A percentile compares a stretch with the other conserved stretches of the same genome.
These are phyloP conservation scores for Ageneiosus marmoratus DNA, from an alignment of 2,113 vertebrate species.

Conservation along the genomic window DNA sequence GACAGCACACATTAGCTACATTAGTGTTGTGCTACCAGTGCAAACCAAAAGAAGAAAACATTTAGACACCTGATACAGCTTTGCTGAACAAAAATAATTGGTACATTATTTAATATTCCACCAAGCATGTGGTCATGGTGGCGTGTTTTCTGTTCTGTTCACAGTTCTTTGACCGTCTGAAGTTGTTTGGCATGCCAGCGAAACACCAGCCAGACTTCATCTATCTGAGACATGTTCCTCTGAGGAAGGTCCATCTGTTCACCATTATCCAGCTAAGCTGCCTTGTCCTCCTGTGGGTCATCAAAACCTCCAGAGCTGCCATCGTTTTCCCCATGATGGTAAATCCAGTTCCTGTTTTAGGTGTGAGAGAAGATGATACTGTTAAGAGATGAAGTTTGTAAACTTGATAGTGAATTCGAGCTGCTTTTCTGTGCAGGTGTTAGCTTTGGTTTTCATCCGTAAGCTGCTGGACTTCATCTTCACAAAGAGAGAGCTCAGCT, in stretches of 20 bases:
- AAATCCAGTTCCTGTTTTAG: constrained; percentile 46
- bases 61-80: not conserved
- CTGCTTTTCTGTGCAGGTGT: constrained; percentile 74
- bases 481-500: constrained; percentile 93
- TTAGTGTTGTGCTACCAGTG: not conserved
- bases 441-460: constrained; percentile 94
- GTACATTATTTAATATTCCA: not conserved
- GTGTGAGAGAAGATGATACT: not conserved
- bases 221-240: constrained; percentile 94
- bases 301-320: constrained; percentile 93
- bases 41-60: not conserved
- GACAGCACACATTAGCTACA: too few relatives aligned
- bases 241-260: constrained; percentile 97
- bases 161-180: constrained; percentile 95
- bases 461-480: constrained; percentile 96
- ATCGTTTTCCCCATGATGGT: constrained; percentile 99
- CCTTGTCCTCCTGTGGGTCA: constrained; percentile 91
- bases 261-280: constrained; percentile 93
- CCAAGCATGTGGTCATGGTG: not conserved
- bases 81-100: not conserved
- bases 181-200: constrained; percentile 93
- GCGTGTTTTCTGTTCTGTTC: not conserved
- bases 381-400: not conserved
- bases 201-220: constrained; percentile 99
- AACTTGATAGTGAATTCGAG: not conserved